A percentile compares a stretch with the other conserved stretches of the same genome.
These are phyloP conservation scores for Drosophila oshimai DNA, from an alignment of 1,140 invertebrate species.

Conservation along the genomic window DNA sequence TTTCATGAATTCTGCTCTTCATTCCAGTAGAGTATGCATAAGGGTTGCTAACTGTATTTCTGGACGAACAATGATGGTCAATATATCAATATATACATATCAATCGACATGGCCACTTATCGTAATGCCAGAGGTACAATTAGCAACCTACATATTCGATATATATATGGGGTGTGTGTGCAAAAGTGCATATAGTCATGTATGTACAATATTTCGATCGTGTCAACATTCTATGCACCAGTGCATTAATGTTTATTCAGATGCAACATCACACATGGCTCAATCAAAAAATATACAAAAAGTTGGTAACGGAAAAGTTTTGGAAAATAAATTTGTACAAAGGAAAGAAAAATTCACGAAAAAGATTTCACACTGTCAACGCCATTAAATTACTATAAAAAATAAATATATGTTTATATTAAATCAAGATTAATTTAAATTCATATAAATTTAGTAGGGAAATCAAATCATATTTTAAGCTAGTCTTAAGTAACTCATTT, in stretches of 20 bases:
- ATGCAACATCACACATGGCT: conserved; percentile 47
- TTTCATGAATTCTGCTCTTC: conserved; percentile 75
- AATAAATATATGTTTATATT: conserved; percentile 19
- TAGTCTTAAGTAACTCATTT: conserved; percentile 43
- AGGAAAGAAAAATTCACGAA: conserved; percentile 67
- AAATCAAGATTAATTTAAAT: conserved; percentile 50
- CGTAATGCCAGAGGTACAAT: too few species aligned
- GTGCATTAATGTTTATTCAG: conserved; percentile 37
- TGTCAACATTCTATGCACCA: conserved; percentile 60
- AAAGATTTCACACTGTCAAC: conserved; percentile 64
- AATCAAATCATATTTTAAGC: conserved; percentile 34
- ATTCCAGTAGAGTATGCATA: too few species aligned
- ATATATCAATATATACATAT: conserved; percentile 36
- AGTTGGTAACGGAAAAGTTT: conserved; percentile 25
- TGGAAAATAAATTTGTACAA: conserved; percentile 35
- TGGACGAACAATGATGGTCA: too few species aligned
- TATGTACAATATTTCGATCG: conserved; percentile 35
- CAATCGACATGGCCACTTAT: too few species aligned
- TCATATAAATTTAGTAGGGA: conserved; percentile 56
- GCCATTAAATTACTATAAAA: conserved; percentile 24
- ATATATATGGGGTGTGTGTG: conserved; percentile 23
- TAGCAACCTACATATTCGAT: neutral
- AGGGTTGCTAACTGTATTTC: conserved; percentile 2
- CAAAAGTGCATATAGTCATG: conserved; percentile 40
- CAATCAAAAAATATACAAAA: conserved; percentile 27